phyloP scores from a whole-genome alignment of 2,113 vertebrate genomes.

The Ahaetulla prasina region DNA sequence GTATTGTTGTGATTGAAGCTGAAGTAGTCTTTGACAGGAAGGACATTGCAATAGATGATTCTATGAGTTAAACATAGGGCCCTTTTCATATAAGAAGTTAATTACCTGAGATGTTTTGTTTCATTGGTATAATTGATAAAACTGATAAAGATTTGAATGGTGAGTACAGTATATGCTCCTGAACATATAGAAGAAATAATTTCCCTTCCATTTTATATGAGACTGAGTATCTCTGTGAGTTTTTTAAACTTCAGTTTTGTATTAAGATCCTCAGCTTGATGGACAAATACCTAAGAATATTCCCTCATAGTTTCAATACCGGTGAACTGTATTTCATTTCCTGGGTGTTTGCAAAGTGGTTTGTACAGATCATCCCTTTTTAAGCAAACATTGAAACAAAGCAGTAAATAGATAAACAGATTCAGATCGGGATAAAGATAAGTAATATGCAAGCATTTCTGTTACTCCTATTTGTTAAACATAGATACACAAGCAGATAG shows the following conservation, averaged over 20 bases:
- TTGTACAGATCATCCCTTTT: background rate
- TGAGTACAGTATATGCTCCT: background rate
- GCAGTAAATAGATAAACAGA: background rate
- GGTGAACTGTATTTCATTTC: background rate
- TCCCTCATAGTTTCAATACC: fast-evolving
- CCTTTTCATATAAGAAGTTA: background rate
- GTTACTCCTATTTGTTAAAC: background rate
- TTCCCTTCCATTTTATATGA: background rate
- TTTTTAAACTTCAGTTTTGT: background rate
- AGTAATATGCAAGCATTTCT: conserved; percentile 1
- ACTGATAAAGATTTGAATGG: conserved; percentile 6
- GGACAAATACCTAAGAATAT: background rate
- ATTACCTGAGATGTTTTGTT: background rate
- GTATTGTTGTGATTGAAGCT: too few relatives aligned
- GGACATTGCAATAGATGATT: too few relatives aligned
- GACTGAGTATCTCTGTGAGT: background rate
- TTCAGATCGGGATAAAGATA: background rate
- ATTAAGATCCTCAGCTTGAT: conserved; percentile 23
- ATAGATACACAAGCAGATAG: background rate
- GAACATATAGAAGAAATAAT: background rate
- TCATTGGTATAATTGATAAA: fast-evolving
- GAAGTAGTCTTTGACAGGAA: too few relatives aligned
- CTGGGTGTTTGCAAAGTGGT: background rate
- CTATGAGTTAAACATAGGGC: too few relatives aligned
- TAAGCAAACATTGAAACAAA: conserved; percentile 2